Conservation (phyloP, 2,113 vertebrate species). For the Saiga tatarica region DNA sequence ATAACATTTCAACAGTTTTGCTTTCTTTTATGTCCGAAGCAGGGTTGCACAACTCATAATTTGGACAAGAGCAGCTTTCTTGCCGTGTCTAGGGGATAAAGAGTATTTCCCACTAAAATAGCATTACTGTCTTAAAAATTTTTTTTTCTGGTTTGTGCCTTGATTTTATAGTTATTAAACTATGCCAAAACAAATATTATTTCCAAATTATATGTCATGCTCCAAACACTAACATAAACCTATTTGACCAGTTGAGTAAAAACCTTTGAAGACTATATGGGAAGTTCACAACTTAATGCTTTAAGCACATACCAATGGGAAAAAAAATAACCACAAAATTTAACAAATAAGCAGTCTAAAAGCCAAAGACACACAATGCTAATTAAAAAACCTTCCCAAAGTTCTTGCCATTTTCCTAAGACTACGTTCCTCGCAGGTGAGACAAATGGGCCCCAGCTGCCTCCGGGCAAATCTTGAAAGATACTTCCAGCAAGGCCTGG, state of each 20-base stretch:
- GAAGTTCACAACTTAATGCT: slow-evolving; percentile 46
- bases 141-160: slow-evolving; percentile 70
- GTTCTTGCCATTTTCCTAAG: slow-evolving; percentile 59
- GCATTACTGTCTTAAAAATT: slow-evolving; percentile 45
- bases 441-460: slow-evolving; percentile 74
- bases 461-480: slow-evolving; percentile 76
- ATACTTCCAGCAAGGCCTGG: slow-evolving; percentile 79
- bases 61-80: slow-evolving; percentile 53
- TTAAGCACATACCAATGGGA: slow-evolving; percentile 11
- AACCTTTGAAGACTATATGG: slow-evolving; percentile 23
- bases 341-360: slow-evolving; percentile 54
- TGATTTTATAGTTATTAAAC: slow-evolving; percentile 73
- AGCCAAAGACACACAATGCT: slow-evolving; percentile 49
- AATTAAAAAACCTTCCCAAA: slow-evolving; percentile 63
- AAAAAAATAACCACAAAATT: slow-evolving; percentile 36
- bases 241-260: slow-evolving; percentile 69
- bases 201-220: slow-evolving; percentile 67
- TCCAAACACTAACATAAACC: slow-evolving; percentile 69
- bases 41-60: slow-evolving; percentile 51
- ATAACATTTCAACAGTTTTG: slow-evolving; percentile 59
- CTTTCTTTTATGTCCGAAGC: slow-evolving; percentile 42
- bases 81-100: slow-evolving; percentile 46
- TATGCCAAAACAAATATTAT: slow-evolving; percentile 79
- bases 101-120: slow-evolving; percentile 56
- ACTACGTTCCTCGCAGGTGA: slow-evolving; percentile 76